Conservation (phyloP, 2,888 invertebrate species). For the Euzetes globulus region DNA sequence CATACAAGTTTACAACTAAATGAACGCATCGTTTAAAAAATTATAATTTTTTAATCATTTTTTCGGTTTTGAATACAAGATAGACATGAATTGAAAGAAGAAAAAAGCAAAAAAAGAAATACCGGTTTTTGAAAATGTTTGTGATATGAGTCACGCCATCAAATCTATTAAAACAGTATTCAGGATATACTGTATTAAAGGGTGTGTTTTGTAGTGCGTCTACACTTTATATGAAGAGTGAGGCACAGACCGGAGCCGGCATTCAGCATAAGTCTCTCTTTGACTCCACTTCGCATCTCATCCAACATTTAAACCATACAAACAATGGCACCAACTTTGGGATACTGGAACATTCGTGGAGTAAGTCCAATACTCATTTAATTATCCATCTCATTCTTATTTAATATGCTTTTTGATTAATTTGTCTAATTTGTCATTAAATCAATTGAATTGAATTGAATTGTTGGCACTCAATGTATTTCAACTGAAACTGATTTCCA, state of each 20-base stretch:
- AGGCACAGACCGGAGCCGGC: too few species aligned
- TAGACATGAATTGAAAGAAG: background rate
- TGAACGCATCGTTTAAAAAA: too few species aligned
- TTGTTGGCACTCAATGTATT: background rate
- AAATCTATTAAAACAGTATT: background rate
- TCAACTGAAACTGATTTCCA: too few species aligned
- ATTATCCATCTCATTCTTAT: conserved; percentile 5
- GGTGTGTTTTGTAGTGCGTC: background rate
- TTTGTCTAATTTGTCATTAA: background rate
- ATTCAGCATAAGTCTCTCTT: too few species aligned
- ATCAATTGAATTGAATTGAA: background rate
- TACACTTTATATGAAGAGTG: background rate
- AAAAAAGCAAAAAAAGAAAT: background rate
- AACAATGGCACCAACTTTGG: conserved; percentile 41
- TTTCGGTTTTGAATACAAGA: too few species aligned
- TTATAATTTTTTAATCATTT: too few species aligned
- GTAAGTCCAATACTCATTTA: conserved; percentile 34
- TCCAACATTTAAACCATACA: background rate
- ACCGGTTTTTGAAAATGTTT: background rate
- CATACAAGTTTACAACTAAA: too few species aligned
- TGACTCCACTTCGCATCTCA: background rate
- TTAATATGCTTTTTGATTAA: background rate
- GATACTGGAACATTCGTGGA: conserved; percentile 45
- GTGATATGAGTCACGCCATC: background rate
- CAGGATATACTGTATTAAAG: background rate